A percentile compares a stretch with the other conserved stretches of the same genome.
Evolutionary conservation across 2,113 vertebrate species (phyloP).

Genomic region (Diadophis punctatus): DNA sequence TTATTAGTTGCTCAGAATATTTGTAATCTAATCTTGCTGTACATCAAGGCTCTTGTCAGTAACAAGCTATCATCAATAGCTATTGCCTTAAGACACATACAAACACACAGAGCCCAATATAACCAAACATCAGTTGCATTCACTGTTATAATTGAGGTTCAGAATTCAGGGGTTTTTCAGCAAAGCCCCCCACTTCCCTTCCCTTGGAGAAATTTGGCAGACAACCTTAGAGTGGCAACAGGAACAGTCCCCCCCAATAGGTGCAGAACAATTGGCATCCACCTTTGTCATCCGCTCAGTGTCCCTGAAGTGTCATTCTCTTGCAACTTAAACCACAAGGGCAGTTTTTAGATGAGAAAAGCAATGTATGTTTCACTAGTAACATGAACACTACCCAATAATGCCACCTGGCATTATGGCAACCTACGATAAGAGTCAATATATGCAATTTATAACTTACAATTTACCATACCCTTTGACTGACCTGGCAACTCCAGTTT

Average conservation of each 20-base stretch:
- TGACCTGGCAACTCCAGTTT: not conserved
- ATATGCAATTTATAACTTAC: not conserved
- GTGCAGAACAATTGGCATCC: not conserved
- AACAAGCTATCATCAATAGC: not conserved
- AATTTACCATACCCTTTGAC: not conserved
- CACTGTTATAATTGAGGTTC: not conserved
- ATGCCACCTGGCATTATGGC: not conserved
- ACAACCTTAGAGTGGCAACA: not conserved
- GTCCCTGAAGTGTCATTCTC: not conserved
- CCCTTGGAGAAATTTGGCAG: not conserved
- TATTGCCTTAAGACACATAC: not conserved
- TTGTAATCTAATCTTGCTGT: not conserved
- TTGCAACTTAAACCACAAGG: not conserved
- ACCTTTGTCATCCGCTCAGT: not conserved
- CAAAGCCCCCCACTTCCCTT: not conserved
- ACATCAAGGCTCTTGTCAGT: not conserved
- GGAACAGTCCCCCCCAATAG: not conserved
- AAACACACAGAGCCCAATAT: not conserved
- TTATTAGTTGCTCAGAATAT: not conserved
- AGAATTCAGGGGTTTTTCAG: not conserved
- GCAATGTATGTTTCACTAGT: not conserved
- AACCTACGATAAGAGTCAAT: not conserved
- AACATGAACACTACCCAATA: not conserved
- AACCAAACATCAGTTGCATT: not conserved
- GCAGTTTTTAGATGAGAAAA: not conserved